Base-by-base conservation (phyloP, 2,797 vertebrate genomes). In the Myripristis jacobus region DNA sequence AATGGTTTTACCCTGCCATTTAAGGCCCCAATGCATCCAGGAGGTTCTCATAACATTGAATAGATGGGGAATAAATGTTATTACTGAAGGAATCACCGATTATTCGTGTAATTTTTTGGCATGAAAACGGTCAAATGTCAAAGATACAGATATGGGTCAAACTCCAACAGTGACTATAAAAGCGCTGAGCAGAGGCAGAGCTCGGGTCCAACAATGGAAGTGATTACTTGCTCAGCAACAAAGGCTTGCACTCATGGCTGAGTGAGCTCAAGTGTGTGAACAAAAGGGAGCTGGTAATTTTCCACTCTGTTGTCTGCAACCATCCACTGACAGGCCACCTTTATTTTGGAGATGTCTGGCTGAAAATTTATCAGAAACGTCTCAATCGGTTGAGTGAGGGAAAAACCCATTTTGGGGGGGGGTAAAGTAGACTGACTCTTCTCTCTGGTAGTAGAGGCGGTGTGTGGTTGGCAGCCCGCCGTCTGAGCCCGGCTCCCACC, bases 401-500 rank as follows among this genome's bases (percentile, higher is more conserved):
- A 54, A 18, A 4, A 1, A 9, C 6, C 4, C 9, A 6, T 18
- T n/a, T 18, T 18, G 2, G 16, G 34, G 10, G 9, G 7, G 5
- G 9, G 25, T 13, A 11, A 48, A 44, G 36, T 9, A 5, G 8
- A 75, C 88, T 92, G 89, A 97, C 97, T 87, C 87, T 70, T 98
- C 95, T 86, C 82, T 96, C 76, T 80, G 88, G 80, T 96, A 99
- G 79, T 87, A 93, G 50, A 99, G 91, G 3, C 87, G 94, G 63
- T 97, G 92, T 18, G 82, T 93, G 29, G 95, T 96, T 18, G 92
- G 91, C 62, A 96, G 91, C 69, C 95, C 95, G 71, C 96, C 96
- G 9, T 95, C 89, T 2, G 91, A 70, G 16, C 95, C 95, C 0
- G 96, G 94, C 46, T 93, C 92, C 97, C 97, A 99, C 95, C 95